These are phyloP conservation scores for Poecilia velifera DNA, from an alignment of 2,797 vertebrate species.

Conservation along the genomic window DNA sequence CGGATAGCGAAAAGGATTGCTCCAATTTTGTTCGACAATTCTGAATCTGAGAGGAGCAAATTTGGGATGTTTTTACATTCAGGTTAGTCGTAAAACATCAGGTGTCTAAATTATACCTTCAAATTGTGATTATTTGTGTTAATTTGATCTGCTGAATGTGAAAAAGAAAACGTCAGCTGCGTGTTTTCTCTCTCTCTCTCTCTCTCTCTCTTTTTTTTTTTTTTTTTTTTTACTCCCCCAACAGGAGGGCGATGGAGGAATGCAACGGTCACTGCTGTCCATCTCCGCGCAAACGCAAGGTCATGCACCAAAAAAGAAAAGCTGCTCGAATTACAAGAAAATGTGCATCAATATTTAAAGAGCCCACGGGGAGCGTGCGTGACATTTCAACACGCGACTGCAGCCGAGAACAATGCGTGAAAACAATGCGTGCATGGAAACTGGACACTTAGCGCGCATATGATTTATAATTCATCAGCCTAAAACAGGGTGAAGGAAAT, in stretches of 20 bases:
- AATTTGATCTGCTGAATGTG: neutral
- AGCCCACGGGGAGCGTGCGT: constrained; percentile 12
- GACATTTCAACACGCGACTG: constrained; percentile 51
- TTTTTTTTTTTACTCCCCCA: no score
- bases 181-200: neutral
- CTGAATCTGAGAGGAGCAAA: neutral
- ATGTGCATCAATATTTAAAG: constrained; percentile 48
- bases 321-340: constrained; percentile 29
- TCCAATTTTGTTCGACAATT: neutral
- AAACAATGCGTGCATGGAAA: constrained; percentile 59
- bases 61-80: no score
- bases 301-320: constrained; percentile 39
- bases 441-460: constrained; percentile 60
- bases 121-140: neutral
- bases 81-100: neutral
- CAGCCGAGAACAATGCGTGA: constrained; percentile 59
- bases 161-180: neutral
- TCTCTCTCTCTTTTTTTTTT: neutral
- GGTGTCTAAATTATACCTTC: neutral
- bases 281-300: constrained; percentile 41
- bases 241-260: constrained; percentile 44
- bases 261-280: constrained; percentile 37
- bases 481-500: constrained; percentile 22
- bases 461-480: constrained; percentile 66
- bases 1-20: no score